Evolutionary conservation across 2,888 invertebrate genomes (phyloP).

Genomic region (Orgyia antiqua): DNA sequence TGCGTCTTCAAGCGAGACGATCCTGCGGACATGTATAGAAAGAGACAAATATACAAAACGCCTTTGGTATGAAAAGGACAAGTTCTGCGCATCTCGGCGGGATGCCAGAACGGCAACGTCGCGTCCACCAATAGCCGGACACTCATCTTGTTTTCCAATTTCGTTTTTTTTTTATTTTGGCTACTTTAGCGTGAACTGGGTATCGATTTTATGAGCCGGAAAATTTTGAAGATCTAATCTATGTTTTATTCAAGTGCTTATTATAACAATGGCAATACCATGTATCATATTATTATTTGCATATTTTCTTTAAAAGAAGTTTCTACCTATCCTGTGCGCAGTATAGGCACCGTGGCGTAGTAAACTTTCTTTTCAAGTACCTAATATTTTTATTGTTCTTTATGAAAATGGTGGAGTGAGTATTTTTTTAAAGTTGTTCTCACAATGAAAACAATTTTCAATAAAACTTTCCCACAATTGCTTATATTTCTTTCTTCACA

Average conservation of each 20-base stretch:
- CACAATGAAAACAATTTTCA: too few relatives aligned
- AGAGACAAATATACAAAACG: slow-evolving; percentile 31
- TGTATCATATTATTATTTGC: too few relatives aligned
- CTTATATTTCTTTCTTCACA: too few relatives aligned
- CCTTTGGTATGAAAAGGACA: slow-evolving; percentile 32
- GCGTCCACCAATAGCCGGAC: slow-evolving; percentile 70
- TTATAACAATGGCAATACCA: not conserved
- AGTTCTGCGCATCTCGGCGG: slow-evolving; percentile 55
- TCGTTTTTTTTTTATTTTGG: slow-evolving; percentile 39
- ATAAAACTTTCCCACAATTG: too few relatives aligned
- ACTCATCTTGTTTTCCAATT: slow-evolving; percentile 55
- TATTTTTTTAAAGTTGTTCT: too few relatives aligned
- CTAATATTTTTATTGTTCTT: too few relatives aligned
- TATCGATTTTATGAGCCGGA: slow-evolving; percentile 16
- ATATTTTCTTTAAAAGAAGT: too few relatives aligned
- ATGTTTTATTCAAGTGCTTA: too few relatives aligned
- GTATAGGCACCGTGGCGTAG: too few relatives aligned
- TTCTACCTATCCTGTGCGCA: too few relatives aligned
- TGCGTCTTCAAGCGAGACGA: slow-evolving; percentile 74
- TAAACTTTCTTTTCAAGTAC: too few relatives aligned
- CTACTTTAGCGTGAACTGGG: slow-evolving; percentile 24
- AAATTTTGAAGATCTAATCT: slow-evolving; percentile 1
- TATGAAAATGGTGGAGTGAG: too few relatives aligned
- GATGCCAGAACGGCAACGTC: slow-evolving; percentile 68
- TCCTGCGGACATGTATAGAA: slow-evolving; percentile 62